These are phyloP conservation scores for Entomobrya proxima DNA, from an alignment of 2,888 invertebrate genomes.

Conservation along the genomic window DNA sequence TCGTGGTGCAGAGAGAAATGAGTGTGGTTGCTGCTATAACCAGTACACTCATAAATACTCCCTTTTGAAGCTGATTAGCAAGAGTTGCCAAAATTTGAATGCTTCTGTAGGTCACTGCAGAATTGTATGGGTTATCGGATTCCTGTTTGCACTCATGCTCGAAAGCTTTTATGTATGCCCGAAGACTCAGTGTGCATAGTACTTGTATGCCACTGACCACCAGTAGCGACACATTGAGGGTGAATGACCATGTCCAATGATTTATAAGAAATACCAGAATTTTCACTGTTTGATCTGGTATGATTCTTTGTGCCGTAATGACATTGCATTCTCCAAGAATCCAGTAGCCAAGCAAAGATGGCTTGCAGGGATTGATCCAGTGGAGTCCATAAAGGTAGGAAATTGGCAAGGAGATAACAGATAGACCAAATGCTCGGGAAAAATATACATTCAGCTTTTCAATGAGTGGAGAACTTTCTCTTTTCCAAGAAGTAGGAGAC, in stretches of 20 bases:
- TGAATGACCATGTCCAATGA: conserved; percentile 8
- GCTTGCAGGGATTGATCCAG: conserved; percentile 29
- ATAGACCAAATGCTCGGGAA: background rate
- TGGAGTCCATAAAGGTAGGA: conserved; percentile 16
- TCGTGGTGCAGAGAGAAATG: background rate
- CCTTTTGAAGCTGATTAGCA: conserved; percentile 7
- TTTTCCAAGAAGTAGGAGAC: no score
- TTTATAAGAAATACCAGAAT: background rate
- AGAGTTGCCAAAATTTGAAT: conserved; percentile 16
- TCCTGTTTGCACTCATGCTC: no score
- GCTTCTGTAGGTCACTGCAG: conserved; percentile 1
- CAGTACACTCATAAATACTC: background rate
- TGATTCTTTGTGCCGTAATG: background rate
- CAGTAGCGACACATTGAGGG: background rate
- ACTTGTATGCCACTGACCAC: conserved; percentile 31
- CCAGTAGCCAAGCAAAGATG: conserved; percentile 26
- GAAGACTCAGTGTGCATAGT: conserved; percentile 2
- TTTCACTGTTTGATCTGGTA: background rate
- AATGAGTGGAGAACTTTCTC: background rate
- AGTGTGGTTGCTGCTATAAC: background rate
- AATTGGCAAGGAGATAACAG: background rate
- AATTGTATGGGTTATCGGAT: no score
- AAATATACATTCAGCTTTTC: conserved; percentile 14
- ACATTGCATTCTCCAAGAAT: background rate
- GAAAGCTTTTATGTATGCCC: background rate